These are phyloP conservation scores for Orthosia gracilis DNA, from an alignment of 2,888 invertebrate species.

Conservation along the genomic window DNA sequence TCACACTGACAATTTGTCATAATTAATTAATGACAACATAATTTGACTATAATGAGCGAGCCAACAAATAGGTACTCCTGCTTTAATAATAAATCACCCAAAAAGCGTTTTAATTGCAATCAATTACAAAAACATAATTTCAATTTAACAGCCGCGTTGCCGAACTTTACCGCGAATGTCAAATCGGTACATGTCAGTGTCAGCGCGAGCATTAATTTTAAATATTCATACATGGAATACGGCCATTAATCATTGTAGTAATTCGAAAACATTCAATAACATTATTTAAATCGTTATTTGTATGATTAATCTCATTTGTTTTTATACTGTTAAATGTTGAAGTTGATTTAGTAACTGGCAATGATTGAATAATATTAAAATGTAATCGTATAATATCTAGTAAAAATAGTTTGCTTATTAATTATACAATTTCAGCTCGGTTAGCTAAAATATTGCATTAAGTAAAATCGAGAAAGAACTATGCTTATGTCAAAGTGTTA, in stretches of 20 bases:
- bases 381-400: too few species aligned
- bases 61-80: background rate
- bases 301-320: slow-evolving; percentile 14
- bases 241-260: slow-evolving; percentile 40
- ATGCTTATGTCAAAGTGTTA: background rate
- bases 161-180: slow-evolving; percentile 56
- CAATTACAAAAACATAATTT: slow-evolving; percentile 54
- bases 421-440: background rate
- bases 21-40: slow-evolving; percentile 8
- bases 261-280: slow-evolving; percentile 14
- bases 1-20: background rate
- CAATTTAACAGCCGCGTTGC: slow-evolving; percentile 44
- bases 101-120: slow-evolving; percentile 51
- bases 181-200: slow-evolving; percentile 58
- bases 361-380: background rate
- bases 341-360: background rate
- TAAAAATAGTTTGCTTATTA: background rate
- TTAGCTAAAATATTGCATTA: too few species aligned
- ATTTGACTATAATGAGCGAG: slow-evolving; percentile 2
- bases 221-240: slow-evolving; percentile 47
- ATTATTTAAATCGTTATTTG: slow-evolving; percentile 28
- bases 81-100: slow-evolving; percentile 42
- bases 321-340: background rate
- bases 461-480: too few species aligned
- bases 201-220: slow-evolving; percentile 47